Conservation (phyloP, 2,113 vertebrate genomes). For the Symphodus melops region DNA sequence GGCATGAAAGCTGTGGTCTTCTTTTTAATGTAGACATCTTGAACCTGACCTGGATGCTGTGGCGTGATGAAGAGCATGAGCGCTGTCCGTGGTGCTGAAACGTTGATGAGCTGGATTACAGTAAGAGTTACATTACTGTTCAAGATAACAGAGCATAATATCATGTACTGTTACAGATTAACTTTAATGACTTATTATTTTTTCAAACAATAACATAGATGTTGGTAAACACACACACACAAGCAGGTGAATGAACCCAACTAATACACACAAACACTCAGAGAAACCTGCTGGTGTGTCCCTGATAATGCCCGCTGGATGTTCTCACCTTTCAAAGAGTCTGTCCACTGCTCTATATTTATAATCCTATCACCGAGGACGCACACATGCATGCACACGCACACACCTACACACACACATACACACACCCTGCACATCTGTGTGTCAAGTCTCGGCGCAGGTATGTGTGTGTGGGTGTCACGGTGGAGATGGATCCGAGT, state of each 20-base stretch:
- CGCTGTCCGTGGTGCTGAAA: constrained; percentile 67
- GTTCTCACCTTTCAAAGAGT: constrained; percentile 74
- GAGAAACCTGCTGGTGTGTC: constrained; percentile 50
- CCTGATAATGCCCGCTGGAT: constrained; percentile 70
- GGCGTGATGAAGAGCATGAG: not conserved
- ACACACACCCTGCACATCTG: constrained; percentile 26
- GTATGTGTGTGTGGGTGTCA: constrained; percentile 40
- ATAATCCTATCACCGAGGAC: constrained; percentile 73
- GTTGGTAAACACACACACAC: not conserved
- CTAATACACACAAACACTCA: constrained; percentile 38
- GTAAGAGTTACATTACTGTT: not conserved
- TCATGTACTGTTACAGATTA: too few species aligned
- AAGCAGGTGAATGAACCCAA: constrained; percentile 37
- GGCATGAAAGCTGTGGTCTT: too few species aligned
- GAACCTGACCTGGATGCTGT: too few species aligned
- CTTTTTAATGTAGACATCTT: too few species aligned
- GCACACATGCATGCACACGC: constrained; percentile 4
- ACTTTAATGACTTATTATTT: not conserved
- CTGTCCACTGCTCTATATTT: constrained; percentile 70
- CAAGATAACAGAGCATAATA: too few species aligned
- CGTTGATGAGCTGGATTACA: not conserved
- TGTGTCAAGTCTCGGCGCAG: constrained; percentile 26
- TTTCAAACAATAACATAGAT: constrained; percentile 7
- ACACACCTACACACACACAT: not conserved
- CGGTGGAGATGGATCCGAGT: constrained; percentile 75